Evolutionary conservation across 37 sponge, comb jelly and placozoan species (phyloP), one percentile per base, ranked within the genome.

Genomic region (Mnemiopsis leidyi): DNA sequence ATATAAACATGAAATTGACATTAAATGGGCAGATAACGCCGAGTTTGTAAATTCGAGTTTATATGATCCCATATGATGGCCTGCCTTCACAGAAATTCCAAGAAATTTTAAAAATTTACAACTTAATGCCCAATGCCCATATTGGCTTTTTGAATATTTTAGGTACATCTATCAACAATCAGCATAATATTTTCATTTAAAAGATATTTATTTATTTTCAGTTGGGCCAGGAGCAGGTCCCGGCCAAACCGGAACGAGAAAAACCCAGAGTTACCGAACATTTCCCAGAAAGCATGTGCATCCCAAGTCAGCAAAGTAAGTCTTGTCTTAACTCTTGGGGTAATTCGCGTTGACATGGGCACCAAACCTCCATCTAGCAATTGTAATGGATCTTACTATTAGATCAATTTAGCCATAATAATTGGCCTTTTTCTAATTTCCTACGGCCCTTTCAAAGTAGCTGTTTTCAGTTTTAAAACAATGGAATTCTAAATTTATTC

Each of bases 291-390:
- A 33, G 82, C 82, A 16, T 79, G 82, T 31, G 82, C 82, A 13
- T 79, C 82, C 36, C 82, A 79, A 79, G 82, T 79, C 33, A 79
- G 82, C 82, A 79, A 79, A 36, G 82, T 79, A 3, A 69, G 73
- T 20, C 21, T 23, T 69, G 9, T 48, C 61, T 48, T 48, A 13
- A n/a, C n/a, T n/a, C n/a, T n/a, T n/a, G n/a, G n/a, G n/a, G n/a
- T 61, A 21, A 61, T 18, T 21, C 18, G 68, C 68, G 18, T 61
- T 25, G 7, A n/a, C 73, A 23, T 3, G 21, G 21, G 73, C 21
- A 69, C 7, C 24, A 16, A 28, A 69, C n/a, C n/a, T n/a, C n/a
- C 18, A 9, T 61, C 68, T 61, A 61, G 68, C 18, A 21, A 61
- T 61, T 61, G 9, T 61, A 18, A 61, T 61, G 68, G 68, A 61